Evolutionary conservation across 2,888 invertebrate species (phyloP).

Genomic region (Torymus tubicola): DNA sequence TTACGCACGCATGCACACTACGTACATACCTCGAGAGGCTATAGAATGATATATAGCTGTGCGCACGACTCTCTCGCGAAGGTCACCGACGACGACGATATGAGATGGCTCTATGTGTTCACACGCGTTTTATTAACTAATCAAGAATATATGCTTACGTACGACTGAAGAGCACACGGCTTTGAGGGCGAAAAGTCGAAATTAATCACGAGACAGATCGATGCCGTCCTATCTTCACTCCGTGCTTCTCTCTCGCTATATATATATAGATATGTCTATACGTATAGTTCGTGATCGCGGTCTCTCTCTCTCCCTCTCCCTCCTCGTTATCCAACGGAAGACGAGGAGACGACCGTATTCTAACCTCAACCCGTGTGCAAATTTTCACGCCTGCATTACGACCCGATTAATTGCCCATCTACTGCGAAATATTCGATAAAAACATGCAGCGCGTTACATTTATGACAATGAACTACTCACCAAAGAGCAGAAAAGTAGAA

Average conservation of each 20-base stretch:
- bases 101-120: no score
- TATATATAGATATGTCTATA: no score
- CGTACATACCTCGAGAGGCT: no score
- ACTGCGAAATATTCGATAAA: no score
- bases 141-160: no score
- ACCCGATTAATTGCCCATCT: background rate
- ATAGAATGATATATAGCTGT: no score
- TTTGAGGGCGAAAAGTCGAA: background rate
- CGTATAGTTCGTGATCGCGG: background rate
- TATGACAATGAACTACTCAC: slow-evolving; percentile 77
- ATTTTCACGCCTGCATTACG: background rate
- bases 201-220: slow-evolving; percentile 30
- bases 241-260: background rate
- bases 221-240: background rate
- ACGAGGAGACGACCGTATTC: background rate
- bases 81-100: no score
- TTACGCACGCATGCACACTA: no score
- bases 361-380: slow-evolving; percentile 23
- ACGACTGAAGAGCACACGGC: no score
- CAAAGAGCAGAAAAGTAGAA: slow-evolving; percentile 78
- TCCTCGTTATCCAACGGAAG: slow-evolving; percentile 40
- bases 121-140: no score
- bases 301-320: slow-evolving; percentile 10
- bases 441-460: no score
- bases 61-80: no score